Base-by-base conservation (phyloP, 2,797 vertebrate genomes). In the Melanotaenia nigrans region DNA sequence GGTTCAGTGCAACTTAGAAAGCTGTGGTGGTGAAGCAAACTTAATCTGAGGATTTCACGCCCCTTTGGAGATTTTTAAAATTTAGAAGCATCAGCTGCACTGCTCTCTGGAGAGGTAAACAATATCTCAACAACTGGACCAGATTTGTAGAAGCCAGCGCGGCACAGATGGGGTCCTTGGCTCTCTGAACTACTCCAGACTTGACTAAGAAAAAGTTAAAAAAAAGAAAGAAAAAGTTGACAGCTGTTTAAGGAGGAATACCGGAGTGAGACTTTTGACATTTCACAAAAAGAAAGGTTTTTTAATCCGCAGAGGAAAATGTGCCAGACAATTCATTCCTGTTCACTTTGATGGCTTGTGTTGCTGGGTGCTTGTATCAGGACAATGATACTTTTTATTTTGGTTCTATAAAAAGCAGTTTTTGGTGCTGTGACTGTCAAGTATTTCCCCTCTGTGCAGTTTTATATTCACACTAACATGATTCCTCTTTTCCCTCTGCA, bases 61-160 rank as follows among this genome's bases (percentile, higher is more conserved):
- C 80, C 53, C 71, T 84, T 65, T 89, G 83, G 83, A 88, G 80
- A 73, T 79, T 71, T 78, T 84, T 85, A 72, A 85, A 88, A 55
- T 88, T 81, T 73, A 59, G 54, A 82, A 76, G 83, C 84, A 84
- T 92, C 91, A 92, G 92, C 90, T 94, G 91, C 84, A 85, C 81
- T 83, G 79, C 74, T 65, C 62, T 54, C 65, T 4, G 45, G 61
- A 78, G 79, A 86, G 83, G 84, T 84, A 78, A 86, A 87, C 79
- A 80, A 65, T 69, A 75, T 78, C 68, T 83, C 74, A 64, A 81
- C 78, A 81, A 81, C 84, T 66, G 82, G 72, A 86, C 72, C 73
- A 36, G 54, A 79, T 74, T 70, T 66, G 51, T 57, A 53, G 71
- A 51, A 71, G 79, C 64, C 61, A 30, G 6, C 5, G 28, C 73